These are phyloP conservation scores for Pao palembangensis DNA, from an alignment of 2,113 vertebrate species.

Conservation along the genomic window DNA sequence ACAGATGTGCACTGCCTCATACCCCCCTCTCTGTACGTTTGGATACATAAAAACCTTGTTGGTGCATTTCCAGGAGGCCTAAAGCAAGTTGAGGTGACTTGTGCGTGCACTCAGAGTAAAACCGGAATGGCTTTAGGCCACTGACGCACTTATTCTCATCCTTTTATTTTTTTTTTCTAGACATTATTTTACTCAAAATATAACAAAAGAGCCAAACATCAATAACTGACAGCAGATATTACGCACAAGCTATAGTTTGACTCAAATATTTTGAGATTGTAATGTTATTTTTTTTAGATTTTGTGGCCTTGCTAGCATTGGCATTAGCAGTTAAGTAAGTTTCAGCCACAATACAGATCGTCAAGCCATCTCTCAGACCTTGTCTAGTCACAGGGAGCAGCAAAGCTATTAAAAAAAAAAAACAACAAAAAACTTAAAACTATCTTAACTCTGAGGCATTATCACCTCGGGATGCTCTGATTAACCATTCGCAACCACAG, in stretches of 20 bases:
- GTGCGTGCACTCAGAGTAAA: conserved; percentile 49
- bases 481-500: conserved; percentile 63
- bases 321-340: background rate
- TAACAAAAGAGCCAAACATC: conserved; percentile 38
- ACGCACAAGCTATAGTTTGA: conserved; percentile 14
- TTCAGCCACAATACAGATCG: conserved; percentile 9
- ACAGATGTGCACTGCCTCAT: background rate
- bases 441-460: conserved; percentile 32
- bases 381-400: background rate
- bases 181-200: conserved; percentile 47
- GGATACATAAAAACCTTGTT: conserved; percentile 22
- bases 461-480: conserved; percentile 59
- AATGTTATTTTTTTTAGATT: background rate
- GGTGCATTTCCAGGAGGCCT: conserved; percentile 33
- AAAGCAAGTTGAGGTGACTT: conserved; percentile 41
- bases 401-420: conserved; percentile 35
- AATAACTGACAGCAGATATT: conserved; percentile 57
- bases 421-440: too few relatives aligned
- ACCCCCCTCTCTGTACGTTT: conserved; percentile 12
- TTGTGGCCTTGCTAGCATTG: background rate
- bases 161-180: conserved; percentile 46
- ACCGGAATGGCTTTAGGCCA: conserved; percentile 26
- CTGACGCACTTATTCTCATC: conserved; percentile 19
- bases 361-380: too few relatives aligned
- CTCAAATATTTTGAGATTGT: background rate